Percentiles rank a stretch among this genome's conserved stretches.
Evolutionary conservation across 1,140 invertebrate genomes (phyloP).

Genomic region (Colletes gigas): DNA sequence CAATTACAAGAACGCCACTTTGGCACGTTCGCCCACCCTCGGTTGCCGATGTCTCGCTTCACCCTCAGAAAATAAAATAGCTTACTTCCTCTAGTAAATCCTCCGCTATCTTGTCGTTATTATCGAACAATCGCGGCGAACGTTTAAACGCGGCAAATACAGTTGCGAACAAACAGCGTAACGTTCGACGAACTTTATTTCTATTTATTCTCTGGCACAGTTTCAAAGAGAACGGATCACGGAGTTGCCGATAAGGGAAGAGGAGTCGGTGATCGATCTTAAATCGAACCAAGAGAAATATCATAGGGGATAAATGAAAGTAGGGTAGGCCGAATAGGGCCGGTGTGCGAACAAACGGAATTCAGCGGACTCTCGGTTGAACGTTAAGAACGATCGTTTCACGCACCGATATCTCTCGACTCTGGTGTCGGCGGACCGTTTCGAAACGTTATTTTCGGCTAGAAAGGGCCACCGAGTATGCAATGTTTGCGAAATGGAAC

Average conservation of each 20-base stretch:
- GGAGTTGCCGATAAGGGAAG: too few relatives aligned
- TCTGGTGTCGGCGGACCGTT: too few relatives aligned
- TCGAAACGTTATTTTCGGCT: too few relatives aligned
- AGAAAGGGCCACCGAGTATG: too few relatives aligned
- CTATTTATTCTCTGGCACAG: background rate
- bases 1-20: constrained; percentile 49
- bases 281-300: background rate
- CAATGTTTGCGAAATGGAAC: background rate
- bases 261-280: background rate
- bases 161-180: background rate
- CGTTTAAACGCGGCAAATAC: background rate
- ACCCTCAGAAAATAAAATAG: background rate
- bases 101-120: background rate
- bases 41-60: constrained; percentile 15
- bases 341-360: background rate
- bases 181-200: background rate
- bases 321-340: too few relatives aligned
- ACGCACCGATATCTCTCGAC: background rate
- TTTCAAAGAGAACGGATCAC: too few relatives aligned
- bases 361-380: too few relatives aligned
- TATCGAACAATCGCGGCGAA: background rate
- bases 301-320: background rate
- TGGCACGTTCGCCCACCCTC: constrained; percentile 43
- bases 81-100: constrained; percentile 8
- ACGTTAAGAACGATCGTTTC: background rate